A percentile compares a stretch with the other conserved stretches of the same genome.
These are phyloP conservation scores for Struthio camelus DNA, from an alignment of 2,113 vertebrate species.

Conservation along the genomic window DNA sequence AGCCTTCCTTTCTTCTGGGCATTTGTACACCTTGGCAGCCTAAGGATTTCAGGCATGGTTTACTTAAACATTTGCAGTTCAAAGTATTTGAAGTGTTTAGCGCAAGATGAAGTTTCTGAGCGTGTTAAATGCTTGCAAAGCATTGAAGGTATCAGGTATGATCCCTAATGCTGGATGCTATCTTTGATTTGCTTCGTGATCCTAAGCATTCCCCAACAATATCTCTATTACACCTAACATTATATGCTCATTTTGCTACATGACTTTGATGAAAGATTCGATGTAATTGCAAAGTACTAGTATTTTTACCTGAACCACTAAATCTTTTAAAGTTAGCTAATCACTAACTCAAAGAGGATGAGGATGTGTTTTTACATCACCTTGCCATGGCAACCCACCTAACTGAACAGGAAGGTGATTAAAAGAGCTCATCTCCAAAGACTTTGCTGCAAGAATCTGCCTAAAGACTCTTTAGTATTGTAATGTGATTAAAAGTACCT, in stretches of 20 bases:
- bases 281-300: background rate
- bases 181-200: background rate
- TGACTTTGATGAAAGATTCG: background rate
- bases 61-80: background rate
- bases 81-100: background rate
- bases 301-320: background rate
- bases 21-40: background rate
- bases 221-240: fast-evolving
- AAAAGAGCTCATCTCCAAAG: background rate
- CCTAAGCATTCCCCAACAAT: background rate
- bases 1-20: background rate
- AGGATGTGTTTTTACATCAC: background rate
- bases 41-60: fast-evolving
- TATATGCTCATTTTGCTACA: background rate
- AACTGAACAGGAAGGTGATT: background rate
- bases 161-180: background rate
- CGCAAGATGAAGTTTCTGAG: background rate
- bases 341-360: background rate
- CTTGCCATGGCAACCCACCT: background rate
- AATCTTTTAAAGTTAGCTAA: background rate
- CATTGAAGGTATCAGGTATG: background rate
- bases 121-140: background rate
- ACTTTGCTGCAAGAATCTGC: background rate
- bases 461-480: background rate
- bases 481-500: background rate